Evolutionary conservation across 2,888 invertebrate species (phyloP).

Genomic region (Busseola fusca): DNA sequence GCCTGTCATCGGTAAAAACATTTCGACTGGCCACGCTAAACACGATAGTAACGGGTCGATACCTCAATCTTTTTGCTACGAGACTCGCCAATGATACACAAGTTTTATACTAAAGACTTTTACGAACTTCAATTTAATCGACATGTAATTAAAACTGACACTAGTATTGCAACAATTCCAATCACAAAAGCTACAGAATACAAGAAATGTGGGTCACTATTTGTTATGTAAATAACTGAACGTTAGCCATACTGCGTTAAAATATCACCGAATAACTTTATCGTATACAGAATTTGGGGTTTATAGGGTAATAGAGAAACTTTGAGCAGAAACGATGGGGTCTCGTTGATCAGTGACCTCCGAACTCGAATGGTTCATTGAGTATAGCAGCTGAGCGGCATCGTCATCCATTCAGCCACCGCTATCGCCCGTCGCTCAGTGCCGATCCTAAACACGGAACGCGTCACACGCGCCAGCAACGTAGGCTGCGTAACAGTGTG

Average conservation of each 20-base stretch:
- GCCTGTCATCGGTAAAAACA: constrained; percentile 72
- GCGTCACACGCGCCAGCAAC: constrained; percentile 83
- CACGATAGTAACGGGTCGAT: constrained; percentile 57
- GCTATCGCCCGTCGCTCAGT: constrained; percentile 79
- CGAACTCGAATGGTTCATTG: constrained; percentile 87
- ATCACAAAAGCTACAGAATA: constrained; percentile 10
- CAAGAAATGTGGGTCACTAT: constrained; percentile 48
- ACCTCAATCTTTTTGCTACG: constrained; percentile 43
- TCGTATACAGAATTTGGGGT: constrained; percentile 56
- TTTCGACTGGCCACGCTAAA: constrained; percentile 62
- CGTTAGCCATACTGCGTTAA: constrained; percentile 22
- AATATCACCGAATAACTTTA: constrained; percentile 46
- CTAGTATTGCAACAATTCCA: constrained; percentile 12
- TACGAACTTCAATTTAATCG: constrained; percentile 1
- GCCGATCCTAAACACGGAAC: constrained; percentile 85
- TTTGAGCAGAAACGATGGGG: constrained; percentile 76
- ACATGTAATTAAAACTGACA: constrained; percentile 29
- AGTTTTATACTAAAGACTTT: constrained; percentile 10
- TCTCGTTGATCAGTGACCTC: constrained; percentile 85
- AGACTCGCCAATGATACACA: constrained; percentile 36
- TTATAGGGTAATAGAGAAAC: constrained; percentile 82
- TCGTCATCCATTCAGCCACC: constrained; percentile 80
- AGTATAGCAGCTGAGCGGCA: constrained; percentile 83
- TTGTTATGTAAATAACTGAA: constrained; percentile 45
- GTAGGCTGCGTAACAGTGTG: constrained; percentile 75